Base-by-base conservation (phyloP, 2,888 invertebrate species). In the Synanthedon andrenaeformis region DNA sequence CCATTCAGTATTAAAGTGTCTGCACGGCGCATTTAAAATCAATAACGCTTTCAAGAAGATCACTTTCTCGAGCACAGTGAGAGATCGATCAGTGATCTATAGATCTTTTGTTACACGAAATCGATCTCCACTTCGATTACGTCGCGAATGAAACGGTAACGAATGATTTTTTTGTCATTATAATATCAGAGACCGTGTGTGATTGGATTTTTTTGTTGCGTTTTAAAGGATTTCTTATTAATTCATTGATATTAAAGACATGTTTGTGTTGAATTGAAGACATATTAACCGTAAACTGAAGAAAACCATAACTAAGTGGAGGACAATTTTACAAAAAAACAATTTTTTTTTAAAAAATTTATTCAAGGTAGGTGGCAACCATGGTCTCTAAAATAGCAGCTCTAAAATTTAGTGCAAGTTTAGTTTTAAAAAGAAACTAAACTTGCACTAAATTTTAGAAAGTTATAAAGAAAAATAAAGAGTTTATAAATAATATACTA, bases 81-180 rank as follows among this genome's bases (percentile, higher is more conserved):
- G 82, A 76, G 76, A 82, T 78, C 83, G 78, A 82, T 81, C 77
- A 76, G 73, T 73, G 81, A 75, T 79, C 78, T 78, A 77, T 76
- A 74, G 71, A 75, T 75, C 80, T 77, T 73, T 86, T 86, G 86
- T 86, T 74, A 67, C 59, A 60, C 64, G 70, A 66, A 82, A 82
- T 85, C 82, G 84, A 84, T 82, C 72, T 74, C 63, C 64, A 67
- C 71, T 69, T 80, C 75, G 79, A 82, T 84, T 80, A 66, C 69
- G 69, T 68, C 68, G 76, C 71, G 70, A 80, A 76, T 71, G 72
- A 70, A 68, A 69, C 64, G 67, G 65, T 64, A 65, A 62, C 61
- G 59, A 63, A 67, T 59, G 56, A 52, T 63, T 74, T 70, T 35
- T 66, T 66, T 63, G 64, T 64, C 58, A 57, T 58, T 61, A 57